Percentiles rank a stretch among this genome's conserved stretches.
Evolutionary conservation across 2,113 vertebrate species (phyloP).

Genomic region (Aythya baeri): DNA sequence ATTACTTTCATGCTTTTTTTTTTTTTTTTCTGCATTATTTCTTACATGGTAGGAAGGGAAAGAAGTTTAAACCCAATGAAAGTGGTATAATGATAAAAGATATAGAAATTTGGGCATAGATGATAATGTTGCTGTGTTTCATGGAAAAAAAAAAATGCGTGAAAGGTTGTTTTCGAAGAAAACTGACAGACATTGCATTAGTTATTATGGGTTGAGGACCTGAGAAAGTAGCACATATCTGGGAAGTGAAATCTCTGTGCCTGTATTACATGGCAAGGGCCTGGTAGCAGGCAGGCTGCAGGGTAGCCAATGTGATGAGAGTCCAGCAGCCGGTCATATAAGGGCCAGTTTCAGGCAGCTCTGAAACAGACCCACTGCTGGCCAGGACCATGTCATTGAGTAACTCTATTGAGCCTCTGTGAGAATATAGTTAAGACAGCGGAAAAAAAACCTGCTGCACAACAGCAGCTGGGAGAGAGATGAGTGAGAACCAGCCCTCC

Average conservation of each 20-base stretch:
- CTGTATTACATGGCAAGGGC: too few species aligned
- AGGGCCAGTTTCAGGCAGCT: too few species aligned
- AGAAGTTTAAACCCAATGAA: not conserved
- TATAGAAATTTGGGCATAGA: not conserved
- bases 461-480: too few species aligned
- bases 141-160: not conserved
- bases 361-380: too few species aligned
- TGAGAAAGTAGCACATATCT: not conserved
- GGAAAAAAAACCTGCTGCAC: too few species aligned
- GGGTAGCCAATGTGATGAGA: too few species aligned
- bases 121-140: not conserved
- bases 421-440: too few species aligned
- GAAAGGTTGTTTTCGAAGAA: not conserved
- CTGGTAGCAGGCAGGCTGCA: too few species aligned
- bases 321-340: too few species aligned
- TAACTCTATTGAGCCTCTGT: too few species aligned
- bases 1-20: not conserved
- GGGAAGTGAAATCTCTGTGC: not conserved
- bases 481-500: too few species aligned
- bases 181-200: not conserved
- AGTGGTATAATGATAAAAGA: not conserved
- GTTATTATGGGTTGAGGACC: not conserved
- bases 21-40: not conserved
- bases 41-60: not conserved
- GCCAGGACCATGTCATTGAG: too few species aligned